Base-by-base conservation (phyloP, 2,888 invertebrate genomes). In the Antitype chi region DNA sequence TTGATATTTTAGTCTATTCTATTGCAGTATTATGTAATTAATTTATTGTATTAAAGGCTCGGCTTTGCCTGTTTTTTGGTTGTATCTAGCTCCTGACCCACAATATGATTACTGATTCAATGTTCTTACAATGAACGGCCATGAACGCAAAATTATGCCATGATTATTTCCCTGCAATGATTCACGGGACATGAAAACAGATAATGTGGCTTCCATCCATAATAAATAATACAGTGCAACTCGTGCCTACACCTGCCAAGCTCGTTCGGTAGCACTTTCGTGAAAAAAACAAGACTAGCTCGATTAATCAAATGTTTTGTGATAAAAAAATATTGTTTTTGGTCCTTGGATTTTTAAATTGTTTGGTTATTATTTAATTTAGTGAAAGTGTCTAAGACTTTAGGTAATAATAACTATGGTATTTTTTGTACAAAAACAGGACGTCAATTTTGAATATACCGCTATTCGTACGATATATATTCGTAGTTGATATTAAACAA, bases 221-320 rank as follows among this genome's bases (percentile, higher is more conserved):
- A 67, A 70, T 28, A 78, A 78, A 47, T 8, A 68, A 38, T 9
- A 66, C 70, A 81, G 74, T 79, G 49, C 62, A 70, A 57, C 4
- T 13, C 8, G 32, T 23, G 32, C 38, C 23, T 43, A 74, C 67
- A 49, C 70, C 28, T 47, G 38, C 3, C 15, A 3, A 23, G 15
- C 55, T 52, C 68, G 64, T 28, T 20, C 23, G 15, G 9, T 32
- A 32, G 23, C 25, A 47, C 15, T 32, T 23, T 17, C 15, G 25
- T 28, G 20, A n/a, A 70, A 70, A 64, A 11, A 43, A 55, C 23
- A 20, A 63, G 2, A 2, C 9, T 17, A 17, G 0, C 11, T 32
- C n/a, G 17, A 64, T 68, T 47, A 63, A 59, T 59, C 67, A 63
- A 32, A 71, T 13, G 3, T 32, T 49, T 73, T 17, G 11, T 59